Evolutionary conservation across 1,140 invertebrate genomes (phyloP).

Genomic region (Antheraea mylitta): DNA sequence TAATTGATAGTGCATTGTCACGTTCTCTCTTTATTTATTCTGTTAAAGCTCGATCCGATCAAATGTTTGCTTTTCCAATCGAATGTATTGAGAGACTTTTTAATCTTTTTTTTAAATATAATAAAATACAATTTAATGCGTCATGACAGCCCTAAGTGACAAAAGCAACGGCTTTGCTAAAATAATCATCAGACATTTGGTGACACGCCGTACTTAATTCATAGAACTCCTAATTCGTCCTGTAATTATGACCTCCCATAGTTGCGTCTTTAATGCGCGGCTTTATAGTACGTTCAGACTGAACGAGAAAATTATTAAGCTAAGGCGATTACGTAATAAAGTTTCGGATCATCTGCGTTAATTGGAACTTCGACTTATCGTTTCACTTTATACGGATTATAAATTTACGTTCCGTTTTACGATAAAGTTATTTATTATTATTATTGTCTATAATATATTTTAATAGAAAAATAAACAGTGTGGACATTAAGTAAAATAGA

Average conservation of each 20-base stretch:
- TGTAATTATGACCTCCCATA: slow-evolving; percentile 23
- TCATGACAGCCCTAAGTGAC: no score
- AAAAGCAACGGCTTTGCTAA: neutral
- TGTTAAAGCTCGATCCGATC: no score
- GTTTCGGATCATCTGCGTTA: neutral
- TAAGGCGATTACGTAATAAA: slow-evolving; percentile 12
- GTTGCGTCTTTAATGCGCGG: slow-evolving; percentile 15
- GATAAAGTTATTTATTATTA: neutral
- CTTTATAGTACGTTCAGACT: slow-evolving; percentile 14
- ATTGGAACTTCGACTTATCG: neutral
- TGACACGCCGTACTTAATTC: slow-evolving; percentile 26
- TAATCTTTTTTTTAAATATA: no score
- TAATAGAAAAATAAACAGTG: no score
- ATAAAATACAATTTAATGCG: no score
- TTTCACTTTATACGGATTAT: neutral
- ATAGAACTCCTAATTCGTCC: slow-evolving; percentile 18
- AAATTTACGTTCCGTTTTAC: neutral
- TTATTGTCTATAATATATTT: no score
- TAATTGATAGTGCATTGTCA: neutral
- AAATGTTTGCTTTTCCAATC: no score
- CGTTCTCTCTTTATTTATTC: no score
- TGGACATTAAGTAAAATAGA: no score
- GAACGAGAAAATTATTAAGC: slow-evolving; percentile 19
- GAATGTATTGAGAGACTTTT: no score
- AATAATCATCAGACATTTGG: slow-evolving; percentile 23